Base-by-base conservation (phyloP, 2,113 vertebrate genomes). In the Oenanthe melanoleuca region DNA sequence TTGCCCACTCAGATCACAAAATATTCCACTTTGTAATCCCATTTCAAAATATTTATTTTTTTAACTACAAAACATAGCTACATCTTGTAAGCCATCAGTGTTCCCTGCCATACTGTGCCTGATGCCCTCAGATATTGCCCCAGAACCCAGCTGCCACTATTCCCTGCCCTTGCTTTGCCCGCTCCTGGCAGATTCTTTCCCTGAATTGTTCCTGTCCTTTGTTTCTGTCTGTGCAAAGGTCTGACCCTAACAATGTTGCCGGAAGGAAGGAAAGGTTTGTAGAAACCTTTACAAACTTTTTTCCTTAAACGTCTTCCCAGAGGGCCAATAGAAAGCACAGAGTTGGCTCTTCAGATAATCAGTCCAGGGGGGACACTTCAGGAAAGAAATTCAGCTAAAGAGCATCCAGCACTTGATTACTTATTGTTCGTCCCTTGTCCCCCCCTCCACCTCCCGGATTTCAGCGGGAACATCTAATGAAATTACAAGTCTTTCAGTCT, bases 311-410 rank as follows among this genome's bases (percentile, higher is more conserved):
- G 1, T 71, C 65, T 93, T 82, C 81, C 55, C 63, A 80, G 96
- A 69, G 79, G 83, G 17, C 73, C 94, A 92, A 91, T 34, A 89
- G 81, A 44, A 92, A 90, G 77, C 63, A 57, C 42, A 79, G 72
- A 65, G 38, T 47, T 66, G 80, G 40, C 74, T 75, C 61, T 69
- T 93, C 81, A 86, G 81, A 80, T 90, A 93, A 71, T 78, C 95
- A 80, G 92, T 88, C 79, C 88, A 82, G 89, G 84, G 74, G 87
- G 75, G 63, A 71, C 74, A 88, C 42, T 81, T 91, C 86, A 93
- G 92, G 95, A 96, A 96, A 93, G 23, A 96, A 88, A 96, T 95
- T 80, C 85, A 94, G 40, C 90, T 95, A 86, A 94, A 84, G 82
- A 97, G 70, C 92, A 96, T 89, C 94, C 91, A 95, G 53, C 72